phyloP scores from a whole-genome alignment of 2,888 invertebrate genomes.

The Lobophora halterata region DNA sequence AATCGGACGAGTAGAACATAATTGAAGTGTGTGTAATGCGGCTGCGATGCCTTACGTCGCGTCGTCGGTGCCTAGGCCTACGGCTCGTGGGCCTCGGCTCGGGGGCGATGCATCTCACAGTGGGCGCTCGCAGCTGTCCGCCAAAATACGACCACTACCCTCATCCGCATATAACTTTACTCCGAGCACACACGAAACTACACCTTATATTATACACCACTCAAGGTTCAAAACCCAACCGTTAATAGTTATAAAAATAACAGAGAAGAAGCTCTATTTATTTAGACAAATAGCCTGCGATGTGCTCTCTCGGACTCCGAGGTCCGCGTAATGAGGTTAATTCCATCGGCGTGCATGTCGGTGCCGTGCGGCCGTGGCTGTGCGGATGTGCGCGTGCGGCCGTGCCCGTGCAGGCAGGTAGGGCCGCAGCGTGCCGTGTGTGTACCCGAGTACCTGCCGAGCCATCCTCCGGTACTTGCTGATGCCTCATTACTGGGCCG shows the following conservation, averaged over 20 bases:
- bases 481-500: no score
- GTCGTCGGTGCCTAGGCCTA: no score
- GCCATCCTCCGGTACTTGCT: no score
- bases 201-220: background rate
- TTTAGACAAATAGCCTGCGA: conserved; percentile 24
- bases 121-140: conserved; percentile 20
- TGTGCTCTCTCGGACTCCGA: conserved; percentile 5
- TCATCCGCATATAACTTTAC: background rate
- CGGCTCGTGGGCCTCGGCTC: conserved; percentile 7
- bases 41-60: no score
- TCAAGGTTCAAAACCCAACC: conserved; percentile 7
- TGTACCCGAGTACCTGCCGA: no score
- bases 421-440: no score
- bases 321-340: conserved; percentile 16
- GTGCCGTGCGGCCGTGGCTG: no score
- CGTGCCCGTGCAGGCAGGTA: no score
- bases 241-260: conserved; percentile 1
- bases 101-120: conserved; percentile 15
- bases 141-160: conserved; percentile 7
- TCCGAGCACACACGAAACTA: conserved; percentile 3
- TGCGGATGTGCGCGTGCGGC: no score
- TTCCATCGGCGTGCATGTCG: no score
- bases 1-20: no score
- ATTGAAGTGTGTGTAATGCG: no score
- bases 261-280: conserved; percentile 14